Conservation (phyloP, 53 echinoderm and acorn worm genomes). For the Stichopus horrens region DNA sequence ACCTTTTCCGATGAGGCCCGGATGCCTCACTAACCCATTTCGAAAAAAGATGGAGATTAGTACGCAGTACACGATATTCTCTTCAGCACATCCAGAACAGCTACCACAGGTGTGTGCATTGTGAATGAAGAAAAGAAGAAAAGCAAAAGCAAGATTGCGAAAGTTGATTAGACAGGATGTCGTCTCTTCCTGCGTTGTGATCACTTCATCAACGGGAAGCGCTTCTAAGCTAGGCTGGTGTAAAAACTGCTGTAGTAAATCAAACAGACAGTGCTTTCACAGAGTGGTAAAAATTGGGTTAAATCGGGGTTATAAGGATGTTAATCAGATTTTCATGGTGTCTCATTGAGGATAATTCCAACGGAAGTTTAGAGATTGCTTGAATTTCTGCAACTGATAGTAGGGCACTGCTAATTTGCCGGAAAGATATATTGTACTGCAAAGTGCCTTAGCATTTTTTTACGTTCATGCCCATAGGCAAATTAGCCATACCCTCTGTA, state of each 20-base stretch:
- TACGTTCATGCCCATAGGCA: neutral
- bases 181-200: neutral
- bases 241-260: neutral
- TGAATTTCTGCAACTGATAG: neutral
- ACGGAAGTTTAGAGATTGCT: neutral
- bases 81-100: no score
- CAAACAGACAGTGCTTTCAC: conserved; percentile 29
- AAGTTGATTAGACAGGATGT: no score
- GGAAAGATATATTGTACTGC: neutral
- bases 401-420: conserved; percentile 6
- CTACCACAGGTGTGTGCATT: no score
- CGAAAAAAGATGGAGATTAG: no score
- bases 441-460: neutral
- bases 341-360: conserved; percentile 14
- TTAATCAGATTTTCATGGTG: conserved; percentile 26
- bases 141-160: no score
- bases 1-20: no score
- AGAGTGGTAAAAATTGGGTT: conserved; percentile 23
- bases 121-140: no score
- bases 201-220: neutral
- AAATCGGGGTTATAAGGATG: conserved; percentile 28
- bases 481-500: neutral
- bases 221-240: neutral
- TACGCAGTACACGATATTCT: no score
- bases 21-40: no score